Evolutionary conservation across 2,888 invertebrate genomes (phyloP).

Genomic region (Drosophila neonasuta): DNA sequence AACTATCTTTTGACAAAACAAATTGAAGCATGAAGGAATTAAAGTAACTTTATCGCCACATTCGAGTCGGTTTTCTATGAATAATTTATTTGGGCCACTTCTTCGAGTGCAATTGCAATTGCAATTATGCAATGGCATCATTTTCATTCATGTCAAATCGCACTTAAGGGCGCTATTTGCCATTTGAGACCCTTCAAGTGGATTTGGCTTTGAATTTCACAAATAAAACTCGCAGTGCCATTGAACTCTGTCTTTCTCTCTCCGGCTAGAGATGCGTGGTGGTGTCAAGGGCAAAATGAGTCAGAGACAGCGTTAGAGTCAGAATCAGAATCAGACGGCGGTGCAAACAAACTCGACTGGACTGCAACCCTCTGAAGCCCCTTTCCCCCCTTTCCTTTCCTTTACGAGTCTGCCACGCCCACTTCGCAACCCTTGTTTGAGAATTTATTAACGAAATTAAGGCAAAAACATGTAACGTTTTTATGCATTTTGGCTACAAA

Average conservation of each 20-base stretch:
- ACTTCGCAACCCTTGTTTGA: constrained; percentile 48
- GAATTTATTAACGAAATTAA: constrained; percentile 62
- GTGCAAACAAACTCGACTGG: constrained; percentile 72
- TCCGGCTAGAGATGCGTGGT: constrained; percentile 1
- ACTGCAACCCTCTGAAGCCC: constrained; percentile 24
- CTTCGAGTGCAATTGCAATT: constrained; percentile 3
- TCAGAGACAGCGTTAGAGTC: neutral
- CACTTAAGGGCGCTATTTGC: neutral
- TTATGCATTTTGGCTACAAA: constrained; percentile 9
- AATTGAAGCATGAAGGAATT: neutral
- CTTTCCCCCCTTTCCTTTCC: neutral
- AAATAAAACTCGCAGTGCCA: constrained; percentile 42
- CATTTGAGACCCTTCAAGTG: constrained; percentile 1
- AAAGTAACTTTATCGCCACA: constrained; percentile 8
- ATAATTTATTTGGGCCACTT: constrained; percentile 8
- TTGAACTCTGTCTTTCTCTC: constrained; percentile 52
- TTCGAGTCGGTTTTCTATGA: constrained; percentile 2
- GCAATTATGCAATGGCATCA: constrained; percentile 7
- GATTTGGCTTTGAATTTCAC: constrained; percentile 50
- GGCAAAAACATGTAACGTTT: constrained; percentile 39
- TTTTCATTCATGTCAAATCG: constrained; percentile 8
- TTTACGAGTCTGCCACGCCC: constrained; percentile 20
- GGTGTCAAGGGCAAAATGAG: constrained; percentile 60
- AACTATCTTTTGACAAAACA: neutral
- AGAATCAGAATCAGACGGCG: constrained; percentile 59